phyloP scores from a whole-genome alignment of 2,888 invertebrate species.

The Sisyra nigra region DNA sequence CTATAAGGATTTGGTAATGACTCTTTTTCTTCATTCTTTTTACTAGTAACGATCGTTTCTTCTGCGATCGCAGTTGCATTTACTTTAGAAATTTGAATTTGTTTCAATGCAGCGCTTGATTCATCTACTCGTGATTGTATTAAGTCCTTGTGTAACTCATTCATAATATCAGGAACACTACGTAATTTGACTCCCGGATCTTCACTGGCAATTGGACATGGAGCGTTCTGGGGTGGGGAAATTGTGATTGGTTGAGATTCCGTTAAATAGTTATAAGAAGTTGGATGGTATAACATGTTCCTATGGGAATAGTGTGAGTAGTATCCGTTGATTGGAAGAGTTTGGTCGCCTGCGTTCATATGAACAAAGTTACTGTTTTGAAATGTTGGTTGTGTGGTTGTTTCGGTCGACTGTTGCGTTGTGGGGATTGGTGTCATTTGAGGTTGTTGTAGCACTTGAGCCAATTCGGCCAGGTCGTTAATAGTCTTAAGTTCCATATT shows the following conservation, averaged over 20 bases:
- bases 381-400: background rate
- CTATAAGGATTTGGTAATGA: conserved; percentile 25
- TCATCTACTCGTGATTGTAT: conserved; percentile 20
- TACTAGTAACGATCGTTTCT: conserved; percentile 8
- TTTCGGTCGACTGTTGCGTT: background rate
- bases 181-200: conserved; percentile 16
- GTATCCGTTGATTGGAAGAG: background rate
- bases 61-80: background rate
- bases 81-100: background rate
- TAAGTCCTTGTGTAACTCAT: conserved; percentile 54
- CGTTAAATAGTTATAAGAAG: background rate
- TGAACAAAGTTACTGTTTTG: background rate
- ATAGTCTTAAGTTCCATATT: conserved; percentile 83
- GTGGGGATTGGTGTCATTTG: background rate
- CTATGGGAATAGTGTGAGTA: background rate
- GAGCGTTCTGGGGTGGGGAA: conserved; percentile 4
- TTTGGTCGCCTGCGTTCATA: background rate
- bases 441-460: conserved; percentile 47
- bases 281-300: background rate
- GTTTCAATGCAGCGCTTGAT: conserved; percentile 8
- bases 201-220: background rate
- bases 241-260: conserved; percentile 3
- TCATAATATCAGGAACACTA: conserved; percentile 61
- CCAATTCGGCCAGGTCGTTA: conserved; percentile 81
- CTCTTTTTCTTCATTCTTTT: conserved; percentile 9